Evolutionary conservation across 1,140 invertebrate genomes (phyloP).

Genomic region (Drosophila biarmipes): DNA sequence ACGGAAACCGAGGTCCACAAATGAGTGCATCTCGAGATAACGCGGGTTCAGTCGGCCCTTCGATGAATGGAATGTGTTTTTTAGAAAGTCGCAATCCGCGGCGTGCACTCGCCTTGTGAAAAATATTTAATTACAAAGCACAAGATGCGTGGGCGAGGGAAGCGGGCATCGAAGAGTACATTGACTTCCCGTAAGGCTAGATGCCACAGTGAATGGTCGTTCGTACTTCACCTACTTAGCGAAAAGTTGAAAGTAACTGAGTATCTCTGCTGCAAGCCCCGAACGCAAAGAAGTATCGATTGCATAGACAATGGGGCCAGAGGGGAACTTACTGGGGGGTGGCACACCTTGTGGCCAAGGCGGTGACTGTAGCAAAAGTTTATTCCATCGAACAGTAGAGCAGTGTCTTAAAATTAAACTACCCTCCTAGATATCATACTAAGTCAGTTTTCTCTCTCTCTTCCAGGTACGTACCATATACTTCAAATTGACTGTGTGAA

Average conservation of each 20-base stretch:
- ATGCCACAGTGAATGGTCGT: constrained; percentile 21
- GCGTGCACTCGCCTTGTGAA: constrained; percentile 20
- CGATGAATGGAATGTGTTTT: constrained; percentile 23
- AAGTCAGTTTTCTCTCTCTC: constrained; percentile 1
- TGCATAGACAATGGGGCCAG: constrained; percentile 39
- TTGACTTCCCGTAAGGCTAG: constrained; percentile 54
- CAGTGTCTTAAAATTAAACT: constrained; percentile 9
- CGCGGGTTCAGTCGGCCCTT: not conserved
- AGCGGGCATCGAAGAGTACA: constrained; percentile 30
- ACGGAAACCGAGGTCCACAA: constrained; percentile 48
- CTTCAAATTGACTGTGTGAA: constrained; percentile 1
- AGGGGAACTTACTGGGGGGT: not conserved
- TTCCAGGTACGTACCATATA: constrained; percentile 50
- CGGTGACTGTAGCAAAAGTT: constrained; percentile 13
- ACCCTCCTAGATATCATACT: constrained; percentile 17
- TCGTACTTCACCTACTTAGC: constrained; percentile 66
- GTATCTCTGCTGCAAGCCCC: constrained; percentile 26
- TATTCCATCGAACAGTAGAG: not conserved
- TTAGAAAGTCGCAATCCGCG: constrained; percentile 28
- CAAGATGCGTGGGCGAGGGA: constrained; percentile 8
- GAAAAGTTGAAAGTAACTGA: constrained; percentile 32
- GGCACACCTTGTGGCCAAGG: constrained; percentile 6
- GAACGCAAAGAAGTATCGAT: constrained; percentile 61
- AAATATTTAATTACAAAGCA: constrained; percentile 70
- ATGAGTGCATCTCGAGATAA: constrained; percentile 13